Base-by-base conservation (phyloP, 53 echinoderm and acorn worm genomes). In the Temnopleurus reevesii region DNA sequence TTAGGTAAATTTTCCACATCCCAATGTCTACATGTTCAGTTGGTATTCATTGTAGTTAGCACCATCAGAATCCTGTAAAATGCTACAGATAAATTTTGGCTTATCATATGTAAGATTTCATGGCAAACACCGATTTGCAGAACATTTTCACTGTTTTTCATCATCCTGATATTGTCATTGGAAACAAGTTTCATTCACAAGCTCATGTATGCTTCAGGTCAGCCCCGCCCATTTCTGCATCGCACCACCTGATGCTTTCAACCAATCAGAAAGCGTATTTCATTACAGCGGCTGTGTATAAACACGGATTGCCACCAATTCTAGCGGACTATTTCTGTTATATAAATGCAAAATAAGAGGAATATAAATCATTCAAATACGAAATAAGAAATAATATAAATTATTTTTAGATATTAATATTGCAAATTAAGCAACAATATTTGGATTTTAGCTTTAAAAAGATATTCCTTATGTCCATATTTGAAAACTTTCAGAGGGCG, bases 211-310 rank as follows among this genome's bases (percentile, higher is more conserved):
- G 18, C 76, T 44, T 23, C 56, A 26, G 85, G 60, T 60, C 84
- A 85, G 49, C 85, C 36, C 85, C 85, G 45, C 85, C 85, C 60
- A 15, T 43, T 34, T 82, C 47, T 18, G 82, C 27, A 85, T 85
- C 85, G 85, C 59, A 85, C 85, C 85, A 85, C 60, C 85, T 85
- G 85, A 85, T 85, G n/a, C 44, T 45, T 46, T 46, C 46, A 60
- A 46, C 85, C 85, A 85, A 85, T 85, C 54, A 82, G 59, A 60
- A 25, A 4, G 28, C 27, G 8, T 45, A 31, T 59, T 41, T 85
- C 29, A 12, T 23, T 9, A 1, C 45, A 2, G 1, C 4, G 36
- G 23, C 36, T 83, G 3, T 35, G 21, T 83, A 55, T 30, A 33
- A 3, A 55, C 8, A 83, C 33, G 17, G 35, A 83, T 31, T 27